Conservation (phyloP, 2,113 vertebrate genomes). For the Condylura cristata region DNA sequence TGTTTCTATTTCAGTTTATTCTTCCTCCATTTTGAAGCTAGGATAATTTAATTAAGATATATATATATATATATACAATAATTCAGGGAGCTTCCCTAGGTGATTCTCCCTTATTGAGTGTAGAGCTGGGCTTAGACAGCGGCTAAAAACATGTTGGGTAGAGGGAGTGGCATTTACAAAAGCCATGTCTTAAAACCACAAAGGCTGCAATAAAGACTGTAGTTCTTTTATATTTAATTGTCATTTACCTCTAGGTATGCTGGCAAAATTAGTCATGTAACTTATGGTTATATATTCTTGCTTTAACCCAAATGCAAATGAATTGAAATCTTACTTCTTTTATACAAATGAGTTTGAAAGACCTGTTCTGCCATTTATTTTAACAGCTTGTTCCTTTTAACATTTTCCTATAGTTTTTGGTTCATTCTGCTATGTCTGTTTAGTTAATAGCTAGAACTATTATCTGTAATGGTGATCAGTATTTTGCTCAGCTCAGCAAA, state of each 20-base stretch:
- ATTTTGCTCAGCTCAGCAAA: not conserved
- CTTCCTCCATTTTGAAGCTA: not conserved
- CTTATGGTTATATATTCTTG: not conserved
- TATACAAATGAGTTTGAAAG: not conserved
- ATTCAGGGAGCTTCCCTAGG: not conserved
- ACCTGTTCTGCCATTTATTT: not conserved
- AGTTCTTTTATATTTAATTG: not conserved
- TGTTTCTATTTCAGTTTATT: not conserved
- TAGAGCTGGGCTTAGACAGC: not conserved
- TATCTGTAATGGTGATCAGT: not conserved
- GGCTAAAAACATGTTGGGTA: not conserved
- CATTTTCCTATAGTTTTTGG: not conserved
- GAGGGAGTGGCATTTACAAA: not conserved
- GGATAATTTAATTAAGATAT: constrained; percentile 1
- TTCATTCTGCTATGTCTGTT: not conserved
- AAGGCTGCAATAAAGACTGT: not conserved
- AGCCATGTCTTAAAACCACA: not conserved
- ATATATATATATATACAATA: not conserved
- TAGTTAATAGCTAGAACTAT: not conserved
- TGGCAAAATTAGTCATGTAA: not conserved
- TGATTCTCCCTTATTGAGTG: not conserved
- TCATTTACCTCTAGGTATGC: not conserved
- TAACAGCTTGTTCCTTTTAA: not conserved
- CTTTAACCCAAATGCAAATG: not conserved
- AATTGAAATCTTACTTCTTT: not conserved